Evolutionary conservation across 1,140 invertebrate genomes (phyloP), one percentile per base, ranked within the genome.

Genomic region (Drosophila pectinifera): DNA sequence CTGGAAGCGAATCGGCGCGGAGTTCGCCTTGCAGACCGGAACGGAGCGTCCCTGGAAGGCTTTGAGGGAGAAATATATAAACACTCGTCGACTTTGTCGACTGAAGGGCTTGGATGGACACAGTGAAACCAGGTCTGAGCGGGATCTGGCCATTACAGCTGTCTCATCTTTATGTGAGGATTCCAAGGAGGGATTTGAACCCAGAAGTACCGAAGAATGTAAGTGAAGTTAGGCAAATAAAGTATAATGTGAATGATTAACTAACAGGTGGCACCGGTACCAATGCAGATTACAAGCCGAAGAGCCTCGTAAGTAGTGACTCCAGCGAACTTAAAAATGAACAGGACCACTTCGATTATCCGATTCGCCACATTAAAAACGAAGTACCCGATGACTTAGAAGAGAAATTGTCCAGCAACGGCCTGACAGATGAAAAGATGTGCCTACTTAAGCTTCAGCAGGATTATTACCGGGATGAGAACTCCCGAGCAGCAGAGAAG

Each of bases 401-500:
- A 24, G 13, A 45, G 5, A 31, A 31, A 18, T 5, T 49, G 0
- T 4, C 11, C 20, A 4, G 4, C 3, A 48, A n/a, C 3, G 11
- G 0, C 5, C 2, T 49, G 0, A 8, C 4, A 22, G 13, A 42
- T 31, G 59, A 65, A 34, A 51, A 41, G 8, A 3, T 68, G 0
- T n/a, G 6, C 6, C 8, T 68, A 1, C 8, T 68, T 3, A 49
- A 42, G 43, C 24, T 49, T 2, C 64, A 67, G 10, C 43, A 41
- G 43, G n/a, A 41, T 28, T 64, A 34, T 22, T 49, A 64, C 20
- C 36, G 43, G 0, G n/a, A 39, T 24, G 36, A 68, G 20, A 68
- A 68, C 26, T 13, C 59, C 61, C 34, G 59, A 7, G 34, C 34
- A 2, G 61, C 41, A 16, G 61, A 58, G 7, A 42, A 55, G 14